A percentile compares a stretch with the other conserved stretches of the same genome.
Conservation (phyloP, 2,113 vertebrate species). For the Oryzias melastigma region DNA sequence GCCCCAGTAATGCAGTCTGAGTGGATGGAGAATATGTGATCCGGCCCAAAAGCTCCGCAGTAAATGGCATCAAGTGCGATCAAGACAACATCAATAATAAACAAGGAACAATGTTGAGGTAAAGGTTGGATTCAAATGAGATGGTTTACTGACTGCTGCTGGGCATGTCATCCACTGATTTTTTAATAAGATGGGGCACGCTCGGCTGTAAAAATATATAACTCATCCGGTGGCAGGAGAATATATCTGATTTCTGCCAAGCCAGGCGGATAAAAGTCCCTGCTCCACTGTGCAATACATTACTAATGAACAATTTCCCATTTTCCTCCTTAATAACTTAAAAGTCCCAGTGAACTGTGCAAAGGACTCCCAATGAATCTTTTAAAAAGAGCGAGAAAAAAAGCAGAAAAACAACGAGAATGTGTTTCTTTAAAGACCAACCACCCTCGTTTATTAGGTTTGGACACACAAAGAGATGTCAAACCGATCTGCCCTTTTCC, state of each 20-base stretch:
- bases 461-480: slow-evolving; percentile 38
- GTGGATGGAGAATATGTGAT: slow-evolving; percentile 36
- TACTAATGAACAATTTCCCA: slow-evolving; percentile 53
- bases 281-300: slow-evolving; percentile 46
- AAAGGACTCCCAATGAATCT: slow-evolving; percentile 53
- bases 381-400: slow-evolving; percentile 42
- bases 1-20: slow-evolving; percentile 43
- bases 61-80: slow-evolving; percentile 40
- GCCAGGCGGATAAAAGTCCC: slow-evolving; percentile 14
- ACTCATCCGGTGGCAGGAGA: slow-evolving; percentile 6
- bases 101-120: slow-evolving; percentile 37
- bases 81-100: slow-evolving; percentile 52
- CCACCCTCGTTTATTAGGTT: slow-evolving; percentile 50
- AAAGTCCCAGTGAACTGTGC: slow-evolving; percentile 32
- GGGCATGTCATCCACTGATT: slow-evolving; percentile 19
- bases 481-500: slow-evolving; percentile 36
- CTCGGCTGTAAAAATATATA: slow-evolving; percentile 15
- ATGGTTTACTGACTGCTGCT: slow-evolving; percentile 14
- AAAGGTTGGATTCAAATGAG: slow-evolving; percentile 49
- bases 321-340: slow-evolving; percentile 56
- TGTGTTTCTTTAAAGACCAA: slow-evolving; percentile 44
- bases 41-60: slow-evolving; percentile 26
- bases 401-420: slow-evolving; percentile 35
- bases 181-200: slow-evolving; percentile 36
- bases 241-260: slow-evolving; percentile 24